Base-by-base conservation (phyloP, 23 tunicate genomes). In the Phallusia fumigata region DNA sequence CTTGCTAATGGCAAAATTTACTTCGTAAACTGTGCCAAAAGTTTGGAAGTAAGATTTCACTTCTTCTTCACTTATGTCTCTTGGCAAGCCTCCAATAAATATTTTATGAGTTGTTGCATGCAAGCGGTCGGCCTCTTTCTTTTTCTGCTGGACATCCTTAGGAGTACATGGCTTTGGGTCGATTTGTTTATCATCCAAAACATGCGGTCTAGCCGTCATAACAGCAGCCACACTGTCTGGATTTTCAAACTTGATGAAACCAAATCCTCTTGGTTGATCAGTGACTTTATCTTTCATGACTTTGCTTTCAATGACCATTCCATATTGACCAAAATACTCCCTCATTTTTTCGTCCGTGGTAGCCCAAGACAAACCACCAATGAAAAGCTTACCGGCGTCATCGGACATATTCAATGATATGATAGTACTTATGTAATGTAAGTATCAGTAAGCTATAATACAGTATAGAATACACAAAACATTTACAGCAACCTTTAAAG, bases 141-240 rank as follows among this genome's bases (percentile, higher is more conserved):
- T 88, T 64, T 88, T 75, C 31, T 65, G 78, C 33, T 88, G 91
- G 11, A 82, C 76, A n/a, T 76, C 77, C 51, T 88, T 88, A 33
- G 91, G 86, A 12, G 91, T 88, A 33, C 91, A 88, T 24, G 86
- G 91, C 45, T 88, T 88, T 26, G 91, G 87, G 72, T 88, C 91
- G 21, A 88, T 82, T 58, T 82, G 69, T 64, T 88, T 88, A 33
- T 88, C 77, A 53, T 88, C 91, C 51, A 88, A 47, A 18, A 31
- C 51, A 75, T 88, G 91, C 12, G 91, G 91, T 21, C 86, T 52
- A 26, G 65, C 79, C 53, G 82, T 76, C 65, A 88, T 33, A 44
- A 82, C 91, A 15, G 65, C 78, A 21, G 30, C 64, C 21, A 88
- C 91, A 53, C 65, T n/a, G 33, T 32, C 77, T 3, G 78, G 77